A percentile compares a stretch with the other conserved stretches of the same genome.
These are phyloP conservation scores for Siderastrea radians DNA, from an alignment of 92 coral and sea anemone species.

Conservation along the genomic window DNA sequence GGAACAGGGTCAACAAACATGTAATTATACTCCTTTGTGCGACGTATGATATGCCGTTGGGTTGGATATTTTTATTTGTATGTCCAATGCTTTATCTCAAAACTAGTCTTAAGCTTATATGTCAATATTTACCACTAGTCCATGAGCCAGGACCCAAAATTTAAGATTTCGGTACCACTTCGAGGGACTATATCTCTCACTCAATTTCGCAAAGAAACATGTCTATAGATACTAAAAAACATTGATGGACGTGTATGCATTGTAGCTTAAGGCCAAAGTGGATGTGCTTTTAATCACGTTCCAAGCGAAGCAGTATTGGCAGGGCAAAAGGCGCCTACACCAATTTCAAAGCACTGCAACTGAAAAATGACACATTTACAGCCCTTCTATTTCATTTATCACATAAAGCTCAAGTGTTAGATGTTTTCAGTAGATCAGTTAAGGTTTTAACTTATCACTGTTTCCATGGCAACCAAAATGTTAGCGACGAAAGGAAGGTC, in stretches of 20 bases:
- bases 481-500: not conserved
- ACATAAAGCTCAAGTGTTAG: slow-evolving; percentile 3
- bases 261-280: slow-evolving; percentile 11
- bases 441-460: slow-evolving; percentile 4
- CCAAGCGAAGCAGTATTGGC: slow-evolving; percentile 11
- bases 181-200: slow-evolving; percentile 21
- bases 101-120: no score
- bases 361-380: slow-evolving; percentile 16
- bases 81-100: no score
- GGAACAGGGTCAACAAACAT: no score
- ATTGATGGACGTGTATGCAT: slow-evolving; percentile 22
- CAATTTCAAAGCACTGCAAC: not conserved
- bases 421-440: no score
- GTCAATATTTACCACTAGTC: no score
- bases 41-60: no score
- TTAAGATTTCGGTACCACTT: slow-evolving; percentile 31
- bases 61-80: no score
- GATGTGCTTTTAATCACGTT: not conserved
- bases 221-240: slow-evolving; percentile 30
- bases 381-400: slow-evolving; percentile 4
- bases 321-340: slow-evolving; percentile 4
- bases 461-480: slow-evolving; percentile 17
- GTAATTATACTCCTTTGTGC: no score
- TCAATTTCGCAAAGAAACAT: not conserved
- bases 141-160: slow-evolving; percentile 25